Evolutionary conservation across 2,797 vertebrate genomes (phyloP), one percentile per base, ranked within the genome.

Genomic region (Argyrosomus regius): DNA sequence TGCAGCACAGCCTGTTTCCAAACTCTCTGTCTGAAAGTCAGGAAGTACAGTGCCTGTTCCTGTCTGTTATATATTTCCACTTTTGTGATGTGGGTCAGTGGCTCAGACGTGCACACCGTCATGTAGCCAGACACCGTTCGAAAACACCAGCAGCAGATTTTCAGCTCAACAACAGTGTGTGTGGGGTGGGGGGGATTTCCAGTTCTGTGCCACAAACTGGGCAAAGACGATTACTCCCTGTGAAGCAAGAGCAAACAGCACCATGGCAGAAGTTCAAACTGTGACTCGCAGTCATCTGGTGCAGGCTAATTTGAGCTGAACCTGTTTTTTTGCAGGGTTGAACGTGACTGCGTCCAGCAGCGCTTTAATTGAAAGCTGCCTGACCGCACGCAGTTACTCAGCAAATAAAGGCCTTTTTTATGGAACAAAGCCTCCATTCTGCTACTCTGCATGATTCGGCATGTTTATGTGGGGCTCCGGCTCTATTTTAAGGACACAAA

Each of bases 361-460:
- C 24, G 0, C 67, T 69, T 54, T 64, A 2, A 46, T 45, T 54
- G 57, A 70, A 77, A 76, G 53, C 16, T 1, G 72, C 24, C 39
- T 56, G 69, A n/a, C 58, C 58, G 1, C 64, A 56, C 24, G 1
- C 39, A 31, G 26, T 88, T 54, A 87, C 74, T 86, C 83, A 81
- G 87, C 85, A 78, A 41, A 66, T 76, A 54, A 67, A 67, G 39
- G 16, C 8, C 17, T 13, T 7, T 67, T 45, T 65, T 3, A 18
- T 2, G 9, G 63, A 65, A 85, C 81, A 90, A 83, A 62, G 79
- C 39, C 22, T 62, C 50, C 41, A 8, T 80, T 90, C 71, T 80
- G 41, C 22, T 3, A 0, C 50, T 1, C 24, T 18, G 20, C 59
- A 17, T 65, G 84, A 82, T 2, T 45, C 5, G 2, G 68, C 80